Conservation (phyloP, 2,797 vertebrate species). For the Antennarius maculatus region DNA sequence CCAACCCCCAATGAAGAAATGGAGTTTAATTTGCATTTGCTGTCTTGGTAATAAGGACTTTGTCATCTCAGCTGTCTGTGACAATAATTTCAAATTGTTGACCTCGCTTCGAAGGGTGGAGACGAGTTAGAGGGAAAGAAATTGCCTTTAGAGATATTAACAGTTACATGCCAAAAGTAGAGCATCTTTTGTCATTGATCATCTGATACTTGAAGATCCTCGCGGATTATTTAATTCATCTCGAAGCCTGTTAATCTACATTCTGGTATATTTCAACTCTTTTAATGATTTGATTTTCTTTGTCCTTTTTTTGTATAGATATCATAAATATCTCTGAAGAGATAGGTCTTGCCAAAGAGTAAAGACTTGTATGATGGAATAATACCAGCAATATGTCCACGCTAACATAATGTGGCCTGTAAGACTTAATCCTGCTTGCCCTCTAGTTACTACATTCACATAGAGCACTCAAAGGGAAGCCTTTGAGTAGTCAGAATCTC, state of each 20-base stretch:
- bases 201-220: constrained; percentile 79
- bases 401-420: constrained; percentile 58
- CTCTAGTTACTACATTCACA: constrained; percentile 47
- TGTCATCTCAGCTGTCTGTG: constrained; percentile 25
- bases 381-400: constrained; percentile 86
- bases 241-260: constrained; percentile 78
- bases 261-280: constrained; percentile 76
- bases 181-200: constrained; percentile 68
- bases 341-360: constrained; percentile 94
- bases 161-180: constrained; percentile 69
- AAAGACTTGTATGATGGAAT: constrained; percentile 80
- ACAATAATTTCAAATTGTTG: constrained; percentile 5
- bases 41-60: constrained; percentile 19
- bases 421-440: constrained; percentile 53
- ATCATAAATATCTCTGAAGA: constrained; percentile 82
- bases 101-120: constrained; percentile 15
- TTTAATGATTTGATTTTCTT: constrained; percentile 54
- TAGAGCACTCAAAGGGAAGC: constrained; percentile 38
- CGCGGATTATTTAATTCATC: constrained; percentile 63
- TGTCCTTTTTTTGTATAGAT: constrained; percentile 61
- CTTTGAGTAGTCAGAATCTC: constrained; percentile 31
- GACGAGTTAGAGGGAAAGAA: constrained; percentile 34
- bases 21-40: constrained; percentile 34
- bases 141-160: constrained; percentile 64
- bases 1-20: constrained; percentile 21